These are phyloP conservation scores for Rhagium mordax DNA, from an alignment of 2,888 invertebrate species.

Conservation along the genomic window DNA sequence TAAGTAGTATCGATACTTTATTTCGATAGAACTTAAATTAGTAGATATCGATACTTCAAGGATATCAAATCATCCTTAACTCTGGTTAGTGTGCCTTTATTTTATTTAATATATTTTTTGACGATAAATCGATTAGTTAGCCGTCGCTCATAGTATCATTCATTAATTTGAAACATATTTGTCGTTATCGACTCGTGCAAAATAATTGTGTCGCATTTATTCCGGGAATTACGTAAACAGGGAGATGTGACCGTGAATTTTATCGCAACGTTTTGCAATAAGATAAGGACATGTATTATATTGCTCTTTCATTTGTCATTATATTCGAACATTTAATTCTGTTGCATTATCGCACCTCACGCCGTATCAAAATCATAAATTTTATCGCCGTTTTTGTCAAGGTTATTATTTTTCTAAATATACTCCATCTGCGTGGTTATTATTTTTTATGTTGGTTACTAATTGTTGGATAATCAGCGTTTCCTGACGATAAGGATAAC, in stretches of 20 bases:
- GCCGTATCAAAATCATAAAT: conserved; percentile 14
- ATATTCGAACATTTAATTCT: conserved; percentile 11
- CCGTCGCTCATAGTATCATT: too few species aligned
- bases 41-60: too few species aligned
- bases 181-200: conserved; percentile 11
- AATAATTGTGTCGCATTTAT: conserved; percentile 28
- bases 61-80: too few species aligned
- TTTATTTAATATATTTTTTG: too few species aligned
- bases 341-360: neutral
- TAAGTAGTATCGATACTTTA: too few species aligned
- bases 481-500: neutral
- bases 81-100: too few species aligned
- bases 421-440: neutral
- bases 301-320: neutral
- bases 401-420: conserved; percentile 3
- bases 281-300: conserved; percentile 8
- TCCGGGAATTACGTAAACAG: conserved; percentile 25
- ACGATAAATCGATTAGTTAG: too few species aligned
- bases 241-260: conserved; percentile 32
- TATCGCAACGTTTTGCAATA: conserved; percentile 24
- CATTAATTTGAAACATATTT: too few species aligned
- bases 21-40: too few species aligned
- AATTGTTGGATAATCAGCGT: neutral
- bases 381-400: conserved; percentile 16
- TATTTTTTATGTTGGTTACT: neutral